Base-by-base conservation (phyloP, 2,113 vertebrate genomes). In the Lota lota region DNA sequence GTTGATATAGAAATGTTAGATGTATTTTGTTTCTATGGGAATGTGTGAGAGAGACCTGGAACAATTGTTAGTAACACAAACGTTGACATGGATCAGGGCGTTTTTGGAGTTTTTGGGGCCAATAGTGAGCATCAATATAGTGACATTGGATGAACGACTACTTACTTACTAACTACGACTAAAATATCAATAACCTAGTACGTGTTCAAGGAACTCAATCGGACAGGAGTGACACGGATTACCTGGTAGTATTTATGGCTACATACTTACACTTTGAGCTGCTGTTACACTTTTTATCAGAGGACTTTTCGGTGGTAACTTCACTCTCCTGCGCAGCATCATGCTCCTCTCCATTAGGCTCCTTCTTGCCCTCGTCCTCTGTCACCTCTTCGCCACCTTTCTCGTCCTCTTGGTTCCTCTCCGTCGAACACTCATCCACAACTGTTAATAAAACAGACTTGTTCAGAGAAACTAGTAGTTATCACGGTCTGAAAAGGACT, bases 251-350 rank as follows among this genome's bases (percentile, higher is more conserved):
- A 5, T n/a, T 20, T 61, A 11, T 20, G 7, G 3, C 14, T 24
- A 17, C 6, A 33, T n/a, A 74, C 85, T 80, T 50, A 90, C 88
- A 80, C 20, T 74, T 61, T 66, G 74, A 62, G 1, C 62, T 66
- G 17, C 40, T 67, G n/a, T 59, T 59, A 20, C 57, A 19, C 20
- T 14, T 79, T 65, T 67, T 73, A n/a, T 18, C 68, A 19, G 69
- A 6, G 1, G 74, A n/a, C 40, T 62, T 56, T 0, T 58, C 50
- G 69, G 0, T 22, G 16, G 19, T 68, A 18, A 81, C 61, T 11
- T 66, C 64, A 1, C 79, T 69, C 20, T 69, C 18, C 67, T 75
- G 66, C 0, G 51, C n/a, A 0, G 64, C 18, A 36, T 33, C 63
- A 0, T 58, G 69, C 21, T 77, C 74, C 11, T 59, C 65, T 69